Base-by-base conservation (phyloP, 2,797 vertebrate genomes). In the Cetoscarus ocellatus region DNA sequence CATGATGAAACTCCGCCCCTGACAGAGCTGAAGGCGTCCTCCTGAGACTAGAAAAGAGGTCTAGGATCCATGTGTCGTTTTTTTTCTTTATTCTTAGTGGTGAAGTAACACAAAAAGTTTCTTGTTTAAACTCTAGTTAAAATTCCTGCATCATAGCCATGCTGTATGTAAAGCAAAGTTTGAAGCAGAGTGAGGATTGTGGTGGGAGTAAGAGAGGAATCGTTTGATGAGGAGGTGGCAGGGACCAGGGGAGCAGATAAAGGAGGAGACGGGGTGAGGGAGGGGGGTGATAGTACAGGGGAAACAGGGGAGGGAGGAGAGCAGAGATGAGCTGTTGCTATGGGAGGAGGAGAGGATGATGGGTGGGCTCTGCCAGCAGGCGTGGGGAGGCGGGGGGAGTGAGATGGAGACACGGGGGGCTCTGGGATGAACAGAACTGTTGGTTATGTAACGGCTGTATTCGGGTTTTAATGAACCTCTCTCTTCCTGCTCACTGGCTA, bases 401-500 rank as follows among this genome's bases (percentile, higher is more conserved):
- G 85, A 82, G 83, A 82, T 82, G 69, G 83, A 61, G 68, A 79
- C 80, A 81, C 58, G 48, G 71, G 79, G 84, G 84, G 80, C 73
- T 84, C 82, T 89, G 85, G 85, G 83, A 85, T 72, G 86, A 92
- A 88, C 88, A 90, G 85, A 87, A 84, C 81, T 77, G 79, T 76
- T 79, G 83, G 91, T 94, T 94, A 93, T 94, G 92, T 90, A 93
- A 93, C 80, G 39, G 67, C 83, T 81, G 86, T 85, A 82, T 89
- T 92, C 88, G 85, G 83, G 83, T 91, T 92, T 95, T 91, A 93
- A 94, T 94, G 90, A 94, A 90, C 73, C 80, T 86, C 91, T 79
- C 86, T 93, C 91, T 91, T 91, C 87, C 81, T 91, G 84, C 82
- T 83, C 75, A 77, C 87, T 88, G 89, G 90, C 91, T 82, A 70